Evolutionary conservation across 2,888 invertebrate genomes (phyloP).

Genomic region (Metallyticus violacea): DNA sequence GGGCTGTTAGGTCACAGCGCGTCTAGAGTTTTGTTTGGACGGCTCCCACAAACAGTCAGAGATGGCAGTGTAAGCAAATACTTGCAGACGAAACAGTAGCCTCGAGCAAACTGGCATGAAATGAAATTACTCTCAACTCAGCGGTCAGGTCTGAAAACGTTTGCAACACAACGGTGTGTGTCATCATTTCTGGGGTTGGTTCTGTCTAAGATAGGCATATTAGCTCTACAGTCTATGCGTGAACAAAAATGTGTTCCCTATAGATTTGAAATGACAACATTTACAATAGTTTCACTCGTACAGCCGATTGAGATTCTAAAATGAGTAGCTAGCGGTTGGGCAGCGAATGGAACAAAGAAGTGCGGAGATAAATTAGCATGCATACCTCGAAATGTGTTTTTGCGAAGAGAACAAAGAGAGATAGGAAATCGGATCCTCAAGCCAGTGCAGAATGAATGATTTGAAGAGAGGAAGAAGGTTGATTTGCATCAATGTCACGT

Average conservation of each 20-base stretch:
- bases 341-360: background rate
- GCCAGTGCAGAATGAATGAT: background rate
- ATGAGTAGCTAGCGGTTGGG: too few species aligned
- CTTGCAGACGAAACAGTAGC: too few species aligned
- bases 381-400: background rate
- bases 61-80: background rate
- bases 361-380: background rate
- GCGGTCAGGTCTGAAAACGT: background rate
- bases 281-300: too few species aligned
- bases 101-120: background rate
- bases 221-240: too few species aligned
- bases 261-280: too few species aligned
- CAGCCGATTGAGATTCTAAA: too few species aligned
- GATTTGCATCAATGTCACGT: background rate
- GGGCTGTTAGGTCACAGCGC: too few species aligned
- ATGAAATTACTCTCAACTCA: background rate
- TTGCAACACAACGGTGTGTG: too few species aligned
- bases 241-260: too few species aligned
- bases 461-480: background rate
- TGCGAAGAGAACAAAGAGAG: background rate
- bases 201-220: too few species aligned
- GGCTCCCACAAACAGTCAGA: background rate
- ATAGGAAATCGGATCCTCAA: background rate
- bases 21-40: background rate
- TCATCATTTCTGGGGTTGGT: background rate